Base-by-base conservation (phyloP, 1,140 invertebrate species). In the Aporrectodea caliginosa region DNA sequence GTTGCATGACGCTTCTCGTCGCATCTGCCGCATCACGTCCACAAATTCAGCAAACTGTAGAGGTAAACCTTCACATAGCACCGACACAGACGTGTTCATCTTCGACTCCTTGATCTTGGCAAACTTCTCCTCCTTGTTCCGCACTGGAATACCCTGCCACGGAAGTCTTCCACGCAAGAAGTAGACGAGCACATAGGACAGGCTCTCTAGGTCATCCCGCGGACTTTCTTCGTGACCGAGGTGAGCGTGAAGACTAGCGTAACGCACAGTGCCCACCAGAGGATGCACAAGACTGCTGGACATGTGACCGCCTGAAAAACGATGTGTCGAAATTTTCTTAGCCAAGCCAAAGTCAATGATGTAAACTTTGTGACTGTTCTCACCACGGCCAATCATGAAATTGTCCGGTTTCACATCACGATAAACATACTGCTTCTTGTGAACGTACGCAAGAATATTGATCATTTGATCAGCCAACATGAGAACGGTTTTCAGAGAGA, bases 381-480 rank as follows among this genome's bases (percentile, higher is more conserved):
- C 71, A 0, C 79, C 79, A 86, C 96, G 96, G 87, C 97, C 96
- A 72, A 83, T 83, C 33, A 83, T 31, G 33, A 82, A 78, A 69
- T 83, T 83, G 77, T 82, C 79, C n/a, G 81, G 81, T 43, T 80
- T 83, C 22, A 83, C 81, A 72, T 83, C 82, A n/a, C 82, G 78
- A 77, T 85, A 83, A 16, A 84, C 78, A 30, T 83, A 80, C 35
- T 78, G 78, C 16, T 79, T 93, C 88, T 93, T 94, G 89, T 98
- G 96, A 85, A 98, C 95, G 87, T 93, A 82, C n/a, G 73, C 76
- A 16, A 82, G 34, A 16, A 27, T 70, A 27, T 32, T 31, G 14
- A 98, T 95, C 90, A 99, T 92, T 91, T 99, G 97, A 89, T 97
- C 95, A 88, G 97, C 96, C 89, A 99, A 94, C 94, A 97, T 95